A percentile compares a stretch with the other conserved stretches of the same genome.
Conservation (phyloP, 2,888 invertebrate species). For the Schizaphis graminum region DNA sequence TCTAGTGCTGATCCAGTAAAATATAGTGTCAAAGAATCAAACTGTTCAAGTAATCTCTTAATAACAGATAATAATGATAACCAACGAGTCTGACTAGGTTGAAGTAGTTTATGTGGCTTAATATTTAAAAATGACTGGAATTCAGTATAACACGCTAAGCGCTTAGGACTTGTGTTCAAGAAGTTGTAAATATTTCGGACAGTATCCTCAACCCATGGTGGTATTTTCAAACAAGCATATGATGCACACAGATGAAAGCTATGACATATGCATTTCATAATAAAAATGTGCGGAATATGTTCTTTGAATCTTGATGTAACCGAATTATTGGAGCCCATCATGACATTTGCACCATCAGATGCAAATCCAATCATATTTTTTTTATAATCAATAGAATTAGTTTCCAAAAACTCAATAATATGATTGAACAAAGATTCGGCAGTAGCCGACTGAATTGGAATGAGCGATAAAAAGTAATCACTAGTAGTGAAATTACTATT, state of each 20-base stretch:
- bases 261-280: conserved; percentile 22
- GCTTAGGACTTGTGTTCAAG: neutral
- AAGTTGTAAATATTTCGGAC: neutral
- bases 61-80: neutral
- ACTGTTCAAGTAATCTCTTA: neutral
- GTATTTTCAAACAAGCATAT: neutral
- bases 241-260: neutral
- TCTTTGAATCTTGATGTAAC: neutral
- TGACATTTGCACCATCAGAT: too few relatives aligned
- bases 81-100: neutral
- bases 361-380: too few relatives aligned
- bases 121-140: conserved; percentile 10
- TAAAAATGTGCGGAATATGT: neutral
- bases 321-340: conserved; percentile 11
- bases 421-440: too few relatives aligned
- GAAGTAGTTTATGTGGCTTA: neutral
- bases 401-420: too few relatives aligned
- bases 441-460: neutral
- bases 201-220: neutral
- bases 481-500: neutral
- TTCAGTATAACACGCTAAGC: neutral
- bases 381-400: too few relatives aligned
- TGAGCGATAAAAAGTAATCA: neutral
- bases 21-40: neutral
- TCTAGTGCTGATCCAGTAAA: too few relatives aligned